Evolutionary conservation across 2,113 vertebrate species (phyloP).

Genomic region (Pygoscelis adeliae): DNA sequence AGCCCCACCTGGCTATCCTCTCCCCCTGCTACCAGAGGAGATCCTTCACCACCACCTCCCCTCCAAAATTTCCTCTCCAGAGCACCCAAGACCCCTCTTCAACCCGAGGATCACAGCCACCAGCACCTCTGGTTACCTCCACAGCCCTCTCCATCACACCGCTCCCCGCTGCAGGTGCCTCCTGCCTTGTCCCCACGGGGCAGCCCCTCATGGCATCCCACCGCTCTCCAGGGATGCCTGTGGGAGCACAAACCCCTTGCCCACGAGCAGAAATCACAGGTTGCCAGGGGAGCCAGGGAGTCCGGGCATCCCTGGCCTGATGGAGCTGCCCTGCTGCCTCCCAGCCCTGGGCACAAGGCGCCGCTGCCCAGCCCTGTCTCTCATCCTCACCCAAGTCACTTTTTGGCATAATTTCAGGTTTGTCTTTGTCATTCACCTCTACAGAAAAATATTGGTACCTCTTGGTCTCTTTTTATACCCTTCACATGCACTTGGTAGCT

Average conservation of each 20-base stretch:
- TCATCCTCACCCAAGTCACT: neutral
- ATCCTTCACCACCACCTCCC: neutral
- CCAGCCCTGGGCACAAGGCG: neutral
- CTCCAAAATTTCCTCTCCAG: neutral
- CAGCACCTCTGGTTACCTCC: neutral
- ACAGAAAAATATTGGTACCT: neutral
- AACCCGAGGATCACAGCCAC: neutral
- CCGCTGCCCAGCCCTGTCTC: neutral
- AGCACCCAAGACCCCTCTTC: neutral
- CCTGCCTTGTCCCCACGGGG: fast-evolving
- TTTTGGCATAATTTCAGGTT: neutral
- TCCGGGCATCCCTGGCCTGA: neutral
- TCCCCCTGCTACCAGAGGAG: neutral
- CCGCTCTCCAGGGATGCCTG: neutral
- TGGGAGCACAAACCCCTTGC: neutral
- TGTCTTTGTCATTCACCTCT: neutral
- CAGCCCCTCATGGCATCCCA: neutral
- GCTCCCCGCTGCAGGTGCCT: neutral
- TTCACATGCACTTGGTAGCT: neutral
- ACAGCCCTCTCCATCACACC: neutral
- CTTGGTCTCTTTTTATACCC: neutral
- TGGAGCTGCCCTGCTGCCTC: neutral
- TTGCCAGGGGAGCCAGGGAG: neutral
- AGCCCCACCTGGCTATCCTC: neutral
- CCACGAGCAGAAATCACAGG: neutral